Conservation (phyloP, 2,888 invertebrate genomes). For the Plutella xylostella region DNA sequence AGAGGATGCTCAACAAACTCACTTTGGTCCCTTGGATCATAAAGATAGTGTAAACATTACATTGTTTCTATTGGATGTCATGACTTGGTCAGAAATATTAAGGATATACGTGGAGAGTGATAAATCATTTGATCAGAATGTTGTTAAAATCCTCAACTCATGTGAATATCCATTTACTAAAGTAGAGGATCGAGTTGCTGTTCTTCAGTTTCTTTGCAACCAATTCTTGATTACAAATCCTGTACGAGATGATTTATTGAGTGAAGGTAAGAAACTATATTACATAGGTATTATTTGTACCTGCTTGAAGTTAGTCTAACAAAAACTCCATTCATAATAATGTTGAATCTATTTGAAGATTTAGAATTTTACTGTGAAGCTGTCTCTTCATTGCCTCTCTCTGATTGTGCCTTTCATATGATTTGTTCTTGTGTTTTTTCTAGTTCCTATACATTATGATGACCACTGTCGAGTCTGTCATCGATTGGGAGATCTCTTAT, state of each 20-base stretch:
- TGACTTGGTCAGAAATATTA: constrained; percentile 97
- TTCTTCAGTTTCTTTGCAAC: constrained; percentile 93
- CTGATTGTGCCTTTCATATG: background rate
- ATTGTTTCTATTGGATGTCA: constrained; percentile 90
- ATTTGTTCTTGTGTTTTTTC: constrained; percentile 1
- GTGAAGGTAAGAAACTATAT: constrained; percentile 77
- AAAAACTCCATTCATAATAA: background rate
- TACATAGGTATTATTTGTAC: background rate
- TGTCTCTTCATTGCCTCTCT: no score
- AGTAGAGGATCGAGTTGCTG: constrained; percentile 81
- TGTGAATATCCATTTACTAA: constrained; percentile 91
- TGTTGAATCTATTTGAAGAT: background rate
- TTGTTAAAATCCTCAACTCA: constrained; percentile 76
- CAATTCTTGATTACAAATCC: constrained; percentile 94
- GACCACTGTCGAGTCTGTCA: constrained; percentile 94
- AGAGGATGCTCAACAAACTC: constrained; percentile 94
- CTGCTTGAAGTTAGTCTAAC: background rate
- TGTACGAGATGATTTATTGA: constrained; percentile 92
- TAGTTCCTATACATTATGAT: constrained; percentile 84
- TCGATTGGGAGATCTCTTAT: constrained; percentile 92
- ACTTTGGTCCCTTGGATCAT: constrained; percentile 96
- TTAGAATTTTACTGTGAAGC: no score
- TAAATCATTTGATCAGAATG: constrained; percentile 78
- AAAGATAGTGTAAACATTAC: constrained; percentile 97
- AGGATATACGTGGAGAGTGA: constrained; percentile 93